These are phyloP conservation scores for Ornithoptera priamus DNA, from an alignment of 2,888 invertebrate species.

Conservation along the genomic window DNA sequence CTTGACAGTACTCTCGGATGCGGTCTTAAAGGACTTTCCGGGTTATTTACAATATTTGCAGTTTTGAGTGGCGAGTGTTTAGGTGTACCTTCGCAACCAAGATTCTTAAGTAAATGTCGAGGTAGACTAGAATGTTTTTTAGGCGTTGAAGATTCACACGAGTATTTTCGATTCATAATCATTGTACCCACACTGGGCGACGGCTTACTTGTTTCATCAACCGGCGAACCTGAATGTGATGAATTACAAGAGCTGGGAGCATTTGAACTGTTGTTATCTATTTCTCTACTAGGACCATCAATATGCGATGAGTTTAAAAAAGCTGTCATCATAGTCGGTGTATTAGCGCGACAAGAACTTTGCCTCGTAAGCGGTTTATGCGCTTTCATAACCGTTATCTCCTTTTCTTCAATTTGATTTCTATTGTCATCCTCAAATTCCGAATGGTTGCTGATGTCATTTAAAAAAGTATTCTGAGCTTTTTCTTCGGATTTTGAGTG, in stretches of 20 bases:
- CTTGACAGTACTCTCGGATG: slow-evolving; percentile 83
- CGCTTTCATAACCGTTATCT: slow-evolving; percentile 75
- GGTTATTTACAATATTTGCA: slow-evolving; percentile 39
- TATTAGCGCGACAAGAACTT: slow-evolving; percentile 79
- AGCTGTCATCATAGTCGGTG: slow-evolving; percentile 74
- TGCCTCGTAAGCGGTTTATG: slow-evolving; percentile 86
- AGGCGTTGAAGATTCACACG: slow-evolving; percentile 66
- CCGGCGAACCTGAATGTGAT: slow-evolving; percentile 67
- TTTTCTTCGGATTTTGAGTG: slow-evolving; percentile 73
- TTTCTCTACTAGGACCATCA: slow-evolving; percentile 54
- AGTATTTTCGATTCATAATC: slow-evolving; percentile 70
- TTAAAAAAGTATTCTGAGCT: slow-evolving; percentile 70
- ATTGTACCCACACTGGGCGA: slow-evolving; percentile 66
- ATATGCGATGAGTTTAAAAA: slow-evolving; percentile 71
- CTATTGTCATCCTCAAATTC: slow-evolving; percentile 76
- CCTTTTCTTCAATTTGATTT: slow-evolving; percentile 75
- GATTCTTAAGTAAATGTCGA: slow-evolving; percentile 66
- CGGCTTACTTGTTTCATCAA: slow-evolving; percentile 56
- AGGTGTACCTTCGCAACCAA: slow-evolving; percentile 68
- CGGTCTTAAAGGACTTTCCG: slow-evolving; percentile 75
- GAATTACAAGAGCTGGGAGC: slow-evolving; percentile 69
- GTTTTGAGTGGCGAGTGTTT: slow-evolving; percentile 66
- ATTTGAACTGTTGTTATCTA: slow-evolving; percentile 60
- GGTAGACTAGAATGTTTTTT: slow-evolving; percentile 70
- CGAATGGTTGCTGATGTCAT: slow-evolving; percentile 71